Conservation (phyloP, 2,888 invertebrate species). For the Lamellibrachia columna region DNA sequence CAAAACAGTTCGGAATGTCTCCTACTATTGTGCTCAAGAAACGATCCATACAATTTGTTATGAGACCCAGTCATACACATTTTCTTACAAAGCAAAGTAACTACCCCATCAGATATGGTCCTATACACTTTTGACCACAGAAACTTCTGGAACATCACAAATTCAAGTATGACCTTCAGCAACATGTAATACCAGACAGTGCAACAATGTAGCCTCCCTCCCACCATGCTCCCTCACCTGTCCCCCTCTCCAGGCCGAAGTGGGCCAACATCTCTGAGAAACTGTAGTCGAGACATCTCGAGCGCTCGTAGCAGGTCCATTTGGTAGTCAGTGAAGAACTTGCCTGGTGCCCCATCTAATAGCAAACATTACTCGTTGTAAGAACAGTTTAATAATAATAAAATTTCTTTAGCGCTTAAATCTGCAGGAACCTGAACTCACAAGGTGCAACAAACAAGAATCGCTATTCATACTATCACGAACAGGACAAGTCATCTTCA, state of each 20-base stretch:
- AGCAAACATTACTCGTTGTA: background rate
- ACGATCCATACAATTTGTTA: background rate
- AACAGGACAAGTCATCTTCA: too few species aligned
- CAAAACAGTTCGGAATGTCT: too few species aligned
- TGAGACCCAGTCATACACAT: background rate
- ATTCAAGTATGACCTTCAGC: background rate
- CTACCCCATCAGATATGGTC: too few species aligned
- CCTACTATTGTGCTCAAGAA: background rate
- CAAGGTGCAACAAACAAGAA: too few species aligned
- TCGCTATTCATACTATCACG: too few species aligned
- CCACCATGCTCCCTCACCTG: conserved; percentile 29
- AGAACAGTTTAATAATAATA: background rate
- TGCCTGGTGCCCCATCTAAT: background rate
- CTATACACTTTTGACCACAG: background rate
- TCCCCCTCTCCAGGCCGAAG: conserved; percentile 42
- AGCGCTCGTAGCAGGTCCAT: conserved; percentile 75
- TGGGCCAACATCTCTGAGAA: conserved; percentile 71
- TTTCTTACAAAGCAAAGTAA: background rate
- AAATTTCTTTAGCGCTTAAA: background rate
- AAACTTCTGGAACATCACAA: background rate
- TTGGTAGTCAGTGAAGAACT: conserved; percentile 59
- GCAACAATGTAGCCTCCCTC: background rate
- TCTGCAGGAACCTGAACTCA: too few species aligned
- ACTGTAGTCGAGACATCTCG: conserved; percentile 76
- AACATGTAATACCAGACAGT: background rate